Conservation (phyloP, 2,797 vertebrate genomes). For the Morelia viridis region DNA sequence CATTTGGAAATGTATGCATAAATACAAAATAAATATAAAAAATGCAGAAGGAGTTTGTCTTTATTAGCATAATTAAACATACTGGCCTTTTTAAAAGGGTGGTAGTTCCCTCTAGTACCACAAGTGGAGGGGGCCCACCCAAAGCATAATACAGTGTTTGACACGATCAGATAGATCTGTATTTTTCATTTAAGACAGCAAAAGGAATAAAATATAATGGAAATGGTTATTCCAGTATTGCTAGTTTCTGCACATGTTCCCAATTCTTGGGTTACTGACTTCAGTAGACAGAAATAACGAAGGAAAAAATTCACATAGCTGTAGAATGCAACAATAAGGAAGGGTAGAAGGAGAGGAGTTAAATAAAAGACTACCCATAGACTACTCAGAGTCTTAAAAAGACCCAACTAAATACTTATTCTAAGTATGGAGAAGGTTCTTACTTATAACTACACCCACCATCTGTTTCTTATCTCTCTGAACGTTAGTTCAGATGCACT, state of each 20-base stretch:
- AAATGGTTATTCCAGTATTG: neutral
- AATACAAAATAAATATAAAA: neutral
- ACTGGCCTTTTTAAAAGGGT: neutral
- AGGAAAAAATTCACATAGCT: neutral
- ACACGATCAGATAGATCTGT: neutral
- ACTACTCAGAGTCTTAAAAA: neutral
- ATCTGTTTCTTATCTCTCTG: neutral
- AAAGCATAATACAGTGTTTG: neutral
- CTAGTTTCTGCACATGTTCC: neutral
- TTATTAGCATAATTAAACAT: neutral
- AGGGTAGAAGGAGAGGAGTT: no score
- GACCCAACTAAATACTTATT: neutral
- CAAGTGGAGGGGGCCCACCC: neutral
- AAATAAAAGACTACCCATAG: no score
- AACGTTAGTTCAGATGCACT: neutral
- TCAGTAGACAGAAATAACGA: neutral
- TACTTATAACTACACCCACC: conserved; percentile 32
- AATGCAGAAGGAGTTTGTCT: neutral
- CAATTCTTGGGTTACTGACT: neutral
- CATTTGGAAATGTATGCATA: neutral
- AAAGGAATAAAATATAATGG: neutral
- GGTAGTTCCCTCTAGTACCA: neutral
- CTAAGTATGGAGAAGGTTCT: conserved; percentile 23
- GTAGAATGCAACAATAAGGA: neutral
- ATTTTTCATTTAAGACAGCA: neutral